Evolutionary conservation across 2,113 vertebrate genomes (phyloP).

Genomic region (Chaetorhynchus papuensis): DNA sequence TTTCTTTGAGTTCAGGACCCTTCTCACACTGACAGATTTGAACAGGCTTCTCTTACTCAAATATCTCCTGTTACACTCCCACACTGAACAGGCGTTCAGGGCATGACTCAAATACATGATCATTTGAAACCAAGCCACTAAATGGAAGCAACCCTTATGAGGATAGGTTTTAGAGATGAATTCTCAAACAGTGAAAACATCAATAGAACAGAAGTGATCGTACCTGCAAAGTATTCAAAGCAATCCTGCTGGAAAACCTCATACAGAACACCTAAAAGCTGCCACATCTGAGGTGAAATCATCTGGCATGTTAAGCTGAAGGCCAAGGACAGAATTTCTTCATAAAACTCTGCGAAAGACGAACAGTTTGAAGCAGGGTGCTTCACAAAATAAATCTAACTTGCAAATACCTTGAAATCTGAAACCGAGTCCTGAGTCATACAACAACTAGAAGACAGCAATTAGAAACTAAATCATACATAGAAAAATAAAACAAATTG

Average conservation of each 20-base stretch:
- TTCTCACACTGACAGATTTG: background rate
- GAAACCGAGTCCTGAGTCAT: background rate
- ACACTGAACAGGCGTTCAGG: background rate
- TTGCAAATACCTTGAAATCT: background rate
- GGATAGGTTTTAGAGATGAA: background rate
- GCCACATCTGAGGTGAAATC: conserved; percentile 97
- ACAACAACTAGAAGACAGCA: background rate
- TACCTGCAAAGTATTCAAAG: conserved; percentile 96
- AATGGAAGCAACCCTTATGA: background rate
- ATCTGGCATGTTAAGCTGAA: conserved; percentile 93
- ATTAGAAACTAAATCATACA: background rate
- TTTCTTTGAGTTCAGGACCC: background rate
- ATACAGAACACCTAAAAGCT: conserved; percentile 88
- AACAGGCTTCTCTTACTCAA: background rate
- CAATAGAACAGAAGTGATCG: background rate
- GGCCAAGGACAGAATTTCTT: conserved; percentile 94
- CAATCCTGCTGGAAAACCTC: conserved; percentile 95
- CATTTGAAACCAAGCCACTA: background rate
- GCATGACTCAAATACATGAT: background rate
- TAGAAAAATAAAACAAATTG: background rate
- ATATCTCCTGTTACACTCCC: background rate
- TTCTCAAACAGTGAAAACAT: background rate
- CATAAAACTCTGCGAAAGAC: conserved; percentile 89
- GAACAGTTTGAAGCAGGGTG: background rate
- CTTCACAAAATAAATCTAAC: background rate